Evolutionary conservation across 2,797 vertebrate species (phyloP), one percentile per base, ranked within the genome.

Genomic region (Platalea minor): DNA sequence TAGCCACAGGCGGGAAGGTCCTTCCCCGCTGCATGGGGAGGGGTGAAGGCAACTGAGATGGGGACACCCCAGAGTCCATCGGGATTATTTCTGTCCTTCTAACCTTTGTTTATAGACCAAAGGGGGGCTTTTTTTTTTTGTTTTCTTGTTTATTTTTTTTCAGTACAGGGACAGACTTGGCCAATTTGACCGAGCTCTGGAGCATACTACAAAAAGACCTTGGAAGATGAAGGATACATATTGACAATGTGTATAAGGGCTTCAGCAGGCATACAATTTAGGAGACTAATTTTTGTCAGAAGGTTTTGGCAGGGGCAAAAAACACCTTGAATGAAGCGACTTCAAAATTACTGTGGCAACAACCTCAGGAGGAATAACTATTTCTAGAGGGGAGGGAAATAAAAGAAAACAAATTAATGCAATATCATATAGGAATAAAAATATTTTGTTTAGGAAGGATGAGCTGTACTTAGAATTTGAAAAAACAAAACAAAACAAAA

Each of bases 1-100:
- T 6, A 4, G 41, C 43, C 2, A 2, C 11, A 9, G 28, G 28
- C 1, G 0, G 29, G 23, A 63, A 75, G 26, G 33, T 56, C 37
- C 10, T 45, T 64, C 14, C 13, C 17, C 3, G 0, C 26, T 17
- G 4, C 20, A n/a, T 0, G 2, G 26, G 13, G 17, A 57, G 5
- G 15, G 33, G 3, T 20, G 23, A 33, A 83, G 13, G 23, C 19
- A 65, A 65, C 5, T 15, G 37, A 85, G 25, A 46, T 17, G 26
- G 35, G 43, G 79, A 61, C 29, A 39, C 4, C 3, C 31, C 1
- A 1, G 10, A 64, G 9, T 13, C n/a, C 14, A 18, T 28, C 2
- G 1, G 14, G 39, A 85, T 46, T n/a, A 45, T n/a, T 89, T 64
- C 35, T 60, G n/a, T 20, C 46, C 45, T 88, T 53, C 21, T 84